Base-by-base conservation (phyloP, 2,888 invertebrate genomes). In the Liopterus haemorrhoidalis region DNA sequence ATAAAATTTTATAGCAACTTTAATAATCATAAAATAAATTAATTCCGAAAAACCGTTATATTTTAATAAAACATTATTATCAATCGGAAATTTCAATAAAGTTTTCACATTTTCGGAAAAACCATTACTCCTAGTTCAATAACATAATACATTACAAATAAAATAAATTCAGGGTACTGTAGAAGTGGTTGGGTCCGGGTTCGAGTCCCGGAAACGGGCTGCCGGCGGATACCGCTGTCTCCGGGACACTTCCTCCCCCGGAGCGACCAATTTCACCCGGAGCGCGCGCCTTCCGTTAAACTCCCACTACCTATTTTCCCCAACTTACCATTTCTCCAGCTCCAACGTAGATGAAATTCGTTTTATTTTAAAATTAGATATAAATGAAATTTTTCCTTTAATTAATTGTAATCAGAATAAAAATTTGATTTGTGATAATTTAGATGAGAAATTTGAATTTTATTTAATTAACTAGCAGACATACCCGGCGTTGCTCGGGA, bases 171-270 rank as follows among this genome's bases (percentile, higher is more conserved):
- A 52, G 57, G 59, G 60, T 60, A 59, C 58, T 52, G 57, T 59
- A 58, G 59, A 60, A 61, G 61, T 62, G 60, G 61, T 59, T 57
- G 61, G 63, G 58, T 57, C 59, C 60, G 62, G 59, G 60, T 57
- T 62, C 67, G 66, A 59, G 60, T 61, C 42, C 49, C 63, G 64
- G 63, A 61, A 63, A 61, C 64, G 62, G 61, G 63, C 61, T 61
- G 62, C 57, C 62, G 63, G 67, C 69, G 69, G 69, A 69, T 68
- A 68, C 68, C 69, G 69, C 69, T 69, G 67, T 67, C 70, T 70
- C 68, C 69, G 69, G 70, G 66, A 63, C 66, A 66, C 66, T 68
- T 69, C 69, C 70, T 67, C 67, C 64, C 66, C 67, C 43, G 66
- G 66, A 63, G 66, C 64, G 67, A 65, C 65, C 65, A 67, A 66